A percentile compares a stretch with the other conserved stretches of the same genome.
These are phyloP conservation scores for Auanema freiburgensis DNA, from an alignment of 2,888 invertebrate species.

Conservation along the genomic window DNA sequence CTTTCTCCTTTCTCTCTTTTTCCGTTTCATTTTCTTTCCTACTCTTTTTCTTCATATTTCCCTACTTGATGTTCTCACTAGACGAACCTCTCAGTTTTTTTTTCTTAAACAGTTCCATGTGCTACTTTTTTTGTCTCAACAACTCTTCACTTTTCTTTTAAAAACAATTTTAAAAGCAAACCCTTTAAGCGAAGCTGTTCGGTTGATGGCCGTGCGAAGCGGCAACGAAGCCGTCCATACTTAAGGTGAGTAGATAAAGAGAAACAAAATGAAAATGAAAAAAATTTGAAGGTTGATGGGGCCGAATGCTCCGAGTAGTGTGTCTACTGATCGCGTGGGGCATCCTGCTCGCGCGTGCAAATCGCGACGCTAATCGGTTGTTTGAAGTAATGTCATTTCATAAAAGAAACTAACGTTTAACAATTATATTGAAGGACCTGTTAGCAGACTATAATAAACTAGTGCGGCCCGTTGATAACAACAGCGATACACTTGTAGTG, in stretches of 20 bases:
- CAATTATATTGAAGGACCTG: constrained; percentile 4
- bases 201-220: constrained; percentile 23
- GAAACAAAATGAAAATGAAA: not conserved
- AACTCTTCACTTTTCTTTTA: not conserved
- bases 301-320: constrained; percentile 21
- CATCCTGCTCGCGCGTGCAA: constrained; percentile 20
- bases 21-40: not conserved
- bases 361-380: constrained; percentile 55
- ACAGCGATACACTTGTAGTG: constrained; percentile 69
- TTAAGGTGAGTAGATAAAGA: constrained; percentile 11
- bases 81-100: not conserved
- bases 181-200: constrained; percentile 1
- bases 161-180: constrained; percentile 1
- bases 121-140: not conserved
- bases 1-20: constrained; percentile 10
- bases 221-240: constrained; percentile 18
- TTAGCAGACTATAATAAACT: constrained; percentile 61
- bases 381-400: constrained; percentile 38
- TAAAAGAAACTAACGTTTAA: constrained; percentile 3
- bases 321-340: constrained; percentile 21
- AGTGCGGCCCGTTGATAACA: constrained; percentile 67
- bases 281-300: constrained; percentile 18
- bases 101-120: not conserved
- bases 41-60: not conserved
- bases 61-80: not conserved